Percentiles rank a stretch among this genome's conserved stretches.
phyloP scores from a whole-genome alignment of 2,113 vertebrate genomes.

The Aplodontia rufa region DNA sequence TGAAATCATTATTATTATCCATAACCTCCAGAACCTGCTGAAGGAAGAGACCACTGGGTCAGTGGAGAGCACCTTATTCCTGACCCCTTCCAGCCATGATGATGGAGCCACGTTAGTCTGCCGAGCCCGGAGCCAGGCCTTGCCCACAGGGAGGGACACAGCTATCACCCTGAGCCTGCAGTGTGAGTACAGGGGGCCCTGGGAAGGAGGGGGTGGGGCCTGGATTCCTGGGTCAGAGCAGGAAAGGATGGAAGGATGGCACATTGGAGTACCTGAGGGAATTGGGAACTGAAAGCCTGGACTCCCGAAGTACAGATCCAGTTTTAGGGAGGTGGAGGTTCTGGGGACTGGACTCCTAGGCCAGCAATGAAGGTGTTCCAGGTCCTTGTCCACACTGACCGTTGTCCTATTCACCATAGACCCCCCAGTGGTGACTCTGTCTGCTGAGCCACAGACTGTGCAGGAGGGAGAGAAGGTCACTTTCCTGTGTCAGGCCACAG shows the following conservation, averaged over 20 bases:
- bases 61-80: slow-evolving; percentile 89
- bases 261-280: not conserved
- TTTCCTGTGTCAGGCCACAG: slow-evolving; percentile 91
- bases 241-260: too few relatives aligned
- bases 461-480: slow-evolving; percentile 91
- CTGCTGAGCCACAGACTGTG: slow-evolving; percentile 92
- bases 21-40: slow-evolving; percentile 82
- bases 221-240: not conserved
- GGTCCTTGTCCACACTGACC: not conserved
- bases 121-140: slow-evolving; percentile 89
- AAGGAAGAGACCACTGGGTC: slow-evolving; percentile 87
- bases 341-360: not conserved
- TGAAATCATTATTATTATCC: not conserved
- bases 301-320: not conserved
- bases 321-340: not conserved
- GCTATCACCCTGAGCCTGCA: slow-evolving; percentile 91
- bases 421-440: slow-evolving; percentile 91
- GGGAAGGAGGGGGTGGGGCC: not conserved
- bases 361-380: not conserved
- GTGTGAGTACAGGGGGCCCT: slow-evolving; percentile 84
- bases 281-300: not conserved
- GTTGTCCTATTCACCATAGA: slow-evolving; percentile 80
- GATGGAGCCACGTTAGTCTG: slow-evolving; percentile 91
- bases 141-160: slow-evolving; percentile 89
- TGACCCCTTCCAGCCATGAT: slow-evolving; percentile 89